Percentiles rank a stretch among this genome's conserved stretches.
phyloP scores from a whole-genome alignment of 1,140 invertebrate species.

The Zaprionus kolodkinae region DNA sequence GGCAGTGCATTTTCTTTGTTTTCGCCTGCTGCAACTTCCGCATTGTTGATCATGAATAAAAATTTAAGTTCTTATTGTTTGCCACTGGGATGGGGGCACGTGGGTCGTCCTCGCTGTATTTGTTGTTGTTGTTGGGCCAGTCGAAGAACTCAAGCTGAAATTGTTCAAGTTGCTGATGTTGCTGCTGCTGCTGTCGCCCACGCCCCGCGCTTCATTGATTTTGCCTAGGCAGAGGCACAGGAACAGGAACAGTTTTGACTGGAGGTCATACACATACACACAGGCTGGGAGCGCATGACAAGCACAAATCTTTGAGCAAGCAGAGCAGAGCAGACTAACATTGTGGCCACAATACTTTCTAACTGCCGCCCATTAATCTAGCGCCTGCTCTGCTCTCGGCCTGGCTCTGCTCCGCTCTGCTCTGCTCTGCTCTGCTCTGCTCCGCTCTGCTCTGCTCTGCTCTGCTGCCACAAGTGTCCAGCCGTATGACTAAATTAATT shows the following conservation, averaged over 20 bases:
- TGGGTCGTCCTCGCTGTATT: conserved; percentile 45
- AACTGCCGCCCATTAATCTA: conserved; percentile 76
- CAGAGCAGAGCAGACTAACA: background rate
- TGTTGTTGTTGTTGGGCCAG: conserved; percentile 3
- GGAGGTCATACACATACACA: conserved; percentile 18
- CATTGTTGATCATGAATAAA: conserved; percentile 83
- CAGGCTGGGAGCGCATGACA: background rate
- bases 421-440: background rate
- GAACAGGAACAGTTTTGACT: conserved; percentile 10
- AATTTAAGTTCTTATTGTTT: conserved; percentile 81
- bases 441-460: no score
- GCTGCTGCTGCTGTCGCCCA: conserved; percentile 33
- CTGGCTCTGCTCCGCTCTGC: no score
- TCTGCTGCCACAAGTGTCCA: conserved; percentile 63
- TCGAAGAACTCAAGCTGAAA: conserved; percentile 14
- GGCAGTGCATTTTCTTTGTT: conserved; percentile 75
- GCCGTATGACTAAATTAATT: conserved; percentile 81
- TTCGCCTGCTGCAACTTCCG: conserved; percentile 73
- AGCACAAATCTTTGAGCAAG: conserved; percentile 25
- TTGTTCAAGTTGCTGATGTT: conserved; percentile 29
- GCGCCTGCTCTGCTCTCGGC: conserved; percentile 14
- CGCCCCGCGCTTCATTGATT: conserved; percentile 65
- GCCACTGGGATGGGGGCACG: conserved; percentile 60
- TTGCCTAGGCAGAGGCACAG: conserved; percentile 21
- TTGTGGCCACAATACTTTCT: conserved; percentile 60